Evolutionary conservation across 2,797 vertebrate genomes (phyloP), one percentile per base, ranked within the genome.

Genomic region (Australoheros facetus): DNA sequence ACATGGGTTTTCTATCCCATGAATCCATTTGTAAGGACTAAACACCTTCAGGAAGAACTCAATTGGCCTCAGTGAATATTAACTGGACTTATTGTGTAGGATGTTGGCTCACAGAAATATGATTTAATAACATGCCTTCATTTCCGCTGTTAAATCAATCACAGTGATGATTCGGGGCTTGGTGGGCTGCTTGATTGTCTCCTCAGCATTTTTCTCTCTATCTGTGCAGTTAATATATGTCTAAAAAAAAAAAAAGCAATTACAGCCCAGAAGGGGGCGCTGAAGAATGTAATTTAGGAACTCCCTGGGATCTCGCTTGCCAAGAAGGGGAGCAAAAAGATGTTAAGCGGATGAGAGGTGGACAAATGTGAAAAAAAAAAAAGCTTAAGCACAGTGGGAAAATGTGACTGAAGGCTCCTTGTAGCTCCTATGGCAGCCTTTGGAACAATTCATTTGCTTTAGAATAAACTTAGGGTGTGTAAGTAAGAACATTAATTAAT

Each of bases 211-310:
- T 62, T 62, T 69, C 5, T 3, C 45, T 62, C 30, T 34, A 19
- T 73, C 34, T 11, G 1, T 59, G 37, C 28, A 19, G 45, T 17
- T 4, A 2, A 39, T 42, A 39, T 9, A 19, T 60, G 45, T 73
- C 7, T 3, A 37, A 54, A 45, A 21, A 37, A 16, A 28, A 17
- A 26, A 74, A 53, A 23, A 56, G 53, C 34, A 8, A 5, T 37
- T 45, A 2, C 14, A 70, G 60, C 1, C 87, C 94, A 95, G 92
- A 75, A 93, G 94, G 92, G 93, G 94, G 94, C 92, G 89, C 88
- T 86, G 87, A 80, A 93, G 92, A 93, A 92, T 78, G 80, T 81
- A 0, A 69, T 89, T 92, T 92, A 14, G 51, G 13, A 80, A 23
- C 53, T 5, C n/a, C 28, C 58, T n/a, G n/a, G 14, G 58, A 32